Conservation (phyloP, 2,113 vertebrate species). For the Noctilio leporinus region DNA sequence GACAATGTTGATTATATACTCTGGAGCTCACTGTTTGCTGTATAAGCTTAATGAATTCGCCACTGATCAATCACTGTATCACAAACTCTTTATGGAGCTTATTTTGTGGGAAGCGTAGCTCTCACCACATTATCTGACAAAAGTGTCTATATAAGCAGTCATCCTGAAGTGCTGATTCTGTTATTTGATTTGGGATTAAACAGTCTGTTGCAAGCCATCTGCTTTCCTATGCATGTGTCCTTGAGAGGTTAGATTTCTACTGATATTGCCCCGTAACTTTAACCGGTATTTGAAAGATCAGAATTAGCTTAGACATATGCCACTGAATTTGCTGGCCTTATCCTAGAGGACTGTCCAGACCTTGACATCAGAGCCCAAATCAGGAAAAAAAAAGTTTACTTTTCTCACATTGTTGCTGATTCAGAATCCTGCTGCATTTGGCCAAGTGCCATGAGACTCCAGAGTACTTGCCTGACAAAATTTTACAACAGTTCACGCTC, state of each 20-base stretch:
- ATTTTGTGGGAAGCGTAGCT: slow-evolving; percentile 69
- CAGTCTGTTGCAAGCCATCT: slow-evolving; percentile 85
- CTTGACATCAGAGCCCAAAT: slow-evolving; percentile 70
- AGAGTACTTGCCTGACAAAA: slow-evolving; percentile 60
- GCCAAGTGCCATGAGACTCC: slow-evolving; percentile 58
- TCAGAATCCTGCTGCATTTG: slow-evolving; percentile 73
- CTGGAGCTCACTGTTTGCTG: slow-evolving; percentile 22
- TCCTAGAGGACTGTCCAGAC: slow-evolving; percentile 75
- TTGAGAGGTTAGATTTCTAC: slow-evolving; percentile 84
- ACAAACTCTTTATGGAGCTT: slow-evolving; percentile 44
- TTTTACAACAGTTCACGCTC: slow-evolving; percentile 61
- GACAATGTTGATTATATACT: neutral
- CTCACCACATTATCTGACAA: slow-evolving; percentile 68
- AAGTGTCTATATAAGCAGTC: slow-evolving; percentile 81
- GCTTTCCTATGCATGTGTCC: slow-evolving; percentile 81
- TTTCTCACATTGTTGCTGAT: slow-evolving; percentile 71
- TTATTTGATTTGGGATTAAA: slow-evolving; percentile 87
- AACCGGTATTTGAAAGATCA: slow-evolving; percentile 77
- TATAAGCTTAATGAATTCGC: slow-evolving; percentile 53
- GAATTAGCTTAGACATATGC: slow-evolving; percentile 82
- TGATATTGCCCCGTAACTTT: slow-evolving; percentile 78
- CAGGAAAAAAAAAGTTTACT: slow-evolving; percentile 59
- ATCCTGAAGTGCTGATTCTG: slow-evolving; percentile 82
- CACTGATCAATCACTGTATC: slow-evolving; percentile 52
- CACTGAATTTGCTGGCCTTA: slow-evolving; percentile 77